These are phyloP conservation scores for Halocynthia aurantium DNA, from an alignment of 23 tunicate species.

Conservation along the genomic window DNA sequence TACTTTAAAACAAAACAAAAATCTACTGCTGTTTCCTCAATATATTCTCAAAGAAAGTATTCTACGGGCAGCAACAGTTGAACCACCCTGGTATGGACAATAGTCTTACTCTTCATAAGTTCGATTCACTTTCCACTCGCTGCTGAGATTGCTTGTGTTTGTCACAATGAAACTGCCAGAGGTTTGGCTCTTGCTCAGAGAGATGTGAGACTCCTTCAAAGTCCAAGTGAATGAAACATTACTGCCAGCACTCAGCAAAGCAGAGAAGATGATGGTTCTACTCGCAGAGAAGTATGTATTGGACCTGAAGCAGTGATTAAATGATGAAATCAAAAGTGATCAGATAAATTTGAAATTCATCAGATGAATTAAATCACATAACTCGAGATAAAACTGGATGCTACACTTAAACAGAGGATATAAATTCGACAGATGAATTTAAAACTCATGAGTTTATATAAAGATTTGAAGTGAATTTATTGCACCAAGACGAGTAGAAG, in stretches of 20 bases:
- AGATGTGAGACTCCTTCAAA: background rate
- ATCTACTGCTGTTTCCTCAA: too few relatives aligned
- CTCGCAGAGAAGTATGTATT: background rate
- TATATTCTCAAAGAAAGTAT: too few relatives aligned
- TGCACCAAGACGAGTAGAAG: too few relatives aligned
- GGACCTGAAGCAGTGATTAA: background rate
- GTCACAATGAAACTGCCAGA: background rate
- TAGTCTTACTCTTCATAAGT: background rate
- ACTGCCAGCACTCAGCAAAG: background rate
- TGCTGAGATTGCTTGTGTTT: background rate
- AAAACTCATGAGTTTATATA: background rate
- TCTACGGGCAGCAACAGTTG: too few relatives aligned
- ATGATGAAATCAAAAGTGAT: too few relatives aligned
- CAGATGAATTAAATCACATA: background rate
- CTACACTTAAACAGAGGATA: background rate
- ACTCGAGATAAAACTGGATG: background rate
- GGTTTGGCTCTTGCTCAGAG: background rate
- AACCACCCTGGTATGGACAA: background rate
- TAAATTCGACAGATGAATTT: too few relatives aligned
- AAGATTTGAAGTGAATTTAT: too few relatives aligned
- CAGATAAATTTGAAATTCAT: too few relatives aligned
- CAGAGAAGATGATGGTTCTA: background rate
- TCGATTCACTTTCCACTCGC: background rate
- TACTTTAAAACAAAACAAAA: too few relatives aligned
- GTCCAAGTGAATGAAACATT: conserved; percentile 29